Percentiles rank a stretch among this genome's conserved stretches.
phyloP scores from a whole-genome alignment of 2,797 vertebrate species.

The Masticophis lateralis region DNA sequence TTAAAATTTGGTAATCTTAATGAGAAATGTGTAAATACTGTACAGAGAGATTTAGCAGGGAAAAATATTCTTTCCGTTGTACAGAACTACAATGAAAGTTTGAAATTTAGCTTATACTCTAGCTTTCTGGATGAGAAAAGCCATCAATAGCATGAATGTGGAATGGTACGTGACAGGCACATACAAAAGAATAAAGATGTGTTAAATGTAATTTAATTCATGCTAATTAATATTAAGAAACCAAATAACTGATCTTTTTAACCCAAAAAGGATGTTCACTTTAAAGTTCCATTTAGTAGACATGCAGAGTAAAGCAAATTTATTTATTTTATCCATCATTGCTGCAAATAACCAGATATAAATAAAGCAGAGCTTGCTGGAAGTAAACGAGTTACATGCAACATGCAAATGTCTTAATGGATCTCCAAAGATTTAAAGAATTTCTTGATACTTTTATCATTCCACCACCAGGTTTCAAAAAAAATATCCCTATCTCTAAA shows the following conservation, averaged over 20 bases:
- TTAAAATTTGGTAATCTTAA: slow-evolving; percentile 60
- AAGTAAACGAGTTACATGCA: slow-evolving; percentile 33
- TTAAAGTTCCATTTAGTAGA: slow-evolving; percentile 60
- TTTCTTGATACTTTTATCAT: slow-evolving; percentile 65
- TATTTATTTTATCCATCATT: slow-evolving; percentile 44
- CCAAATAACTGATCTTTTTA: slow-evolving; percentile 52
- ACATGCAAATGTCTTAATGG: slow-evolving; percentile 44
- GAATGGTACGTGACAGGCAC: slow-evolving; percentile 31
- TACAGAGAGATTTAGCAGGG: slow-evolving; percentile 70
- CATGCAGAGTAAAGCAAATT: slow-evolving; percentile 48
- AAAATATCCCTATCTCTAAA: slow-evolving; percentile 50
- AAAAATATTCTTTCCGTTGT: slow-evolving; percentile 67
- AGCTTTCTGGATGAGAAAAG: slow-evolving; percentile 41
- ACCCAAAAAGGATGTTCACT: slow-evolving; percentile 46
- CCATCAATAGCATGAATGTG: slow-evolving; percentile 19
- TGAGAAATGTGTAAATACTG: slow-evolving; percentile 74
- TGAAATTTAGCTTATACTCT: slow-evolving; percentile 48
- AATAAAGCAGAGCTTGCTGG: slow-evolving; percentile 35
- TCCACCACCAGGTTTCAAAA: slow-evolving; percentile 63
- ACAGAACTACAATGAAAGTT: slow-evolving; percentile 57
- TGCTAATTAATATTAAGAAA: slow-evolving; percentile 49
- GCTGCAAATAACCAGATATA: slow-evolving; percentile 41
- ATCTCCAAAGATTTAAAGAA: slow-evolving; percentile 46
- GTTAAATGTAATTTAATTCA: slow-evolving; percentile 41
- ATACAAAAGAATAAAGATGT: slow-evolving; percentile 35